Base-by-base conservation (phyloP, 2,797 vertebrate species). In the Allenopithecus nigroviridis region DNA sequence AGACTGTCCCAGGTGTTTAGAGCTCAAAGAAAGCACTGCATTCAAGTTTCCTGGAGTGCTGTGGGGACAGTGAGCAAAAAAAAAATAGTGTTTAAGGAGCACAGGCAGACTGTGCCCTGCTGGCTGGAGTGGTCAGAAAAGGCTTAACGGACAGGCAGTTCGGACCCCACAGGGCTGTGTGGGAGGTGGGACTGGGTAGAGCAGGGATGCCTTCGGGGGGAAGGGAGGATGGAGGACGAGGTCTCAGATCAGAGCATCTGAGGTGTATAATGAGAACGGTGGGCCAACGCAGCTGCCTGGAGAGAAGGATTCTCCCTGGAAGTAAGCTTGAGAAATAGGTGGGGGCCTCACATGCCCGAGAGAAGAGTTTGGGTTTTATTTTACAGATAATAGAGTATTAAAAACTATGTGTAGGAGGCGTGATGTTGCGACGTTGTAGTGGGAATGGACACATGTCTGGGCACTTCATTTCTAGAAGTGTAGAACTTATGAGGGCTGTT, bases 211-310 rank as follows among this genome's bases (percentile, higher is more conserved):
- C 0, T 50, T 50, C 28, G 12, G 5, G 28, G 72, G 74, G 33
- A 57, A 36, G 61, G 33, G 39, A 55, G 41, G 16, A 39, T 6
- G 1, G 19, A 43, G 28, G 36, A 36, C 43, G 1, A 17, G 28
- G 61, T 55, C 74, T 39, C 8, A 3, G 70, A 4, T 26, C 5
- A 0, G 19, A 26, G 22, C 30, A 1, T 0, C 0, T 1, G 2
- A 13, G 30, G 16, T 1, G 1, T 48, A 3, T 75, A 28, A n/a
- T n/a, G 24, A 50, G 81, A 68, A 36, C 5, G 10, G 5, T 21
- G 24, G 3, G 24, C 33, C 72, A 22, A 14, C 0, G 3, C 0
- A 76, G 26, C 21, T 0, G 5, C 39, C 76, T 2, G 39, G 43
- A 46, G 2, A 3, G 36, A 72, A 21, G 55, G 74, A 4, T 7